A percentile compares a stretch with the other conserved stretches of the same genome.
phyloP scores from a whole-genome alignment of 2,888 invertebrate genomes.

The Lamproptera curius region DNA sequence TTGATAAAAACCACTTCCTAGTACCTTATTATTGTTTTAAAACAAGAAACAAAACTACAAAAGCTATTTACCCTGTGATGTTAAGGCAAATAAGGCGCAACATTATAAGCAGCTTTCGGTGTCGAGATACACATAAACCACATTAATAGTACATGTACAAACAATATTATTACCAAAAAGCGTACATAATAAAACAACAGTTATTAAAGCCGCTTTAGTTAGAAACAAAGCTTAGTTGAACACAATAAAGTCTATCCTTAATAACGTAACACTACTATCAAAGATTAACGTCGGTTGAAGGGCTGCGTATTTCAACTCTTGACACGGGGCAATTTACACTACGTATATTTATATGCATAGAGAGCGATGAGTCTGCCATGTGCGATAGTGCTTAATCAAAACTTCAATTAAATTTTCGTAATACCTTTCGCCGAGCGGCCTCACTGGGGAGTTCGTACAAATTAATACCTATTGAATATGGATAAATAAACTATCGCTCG shows the following conservation, averaged over 20 bases:
- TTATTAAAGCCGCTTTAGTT: too few relatives aligned
- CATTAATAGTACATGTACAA: too few relatives aligned
- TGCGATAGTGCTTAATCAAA: slow-evolving; percentile 68
- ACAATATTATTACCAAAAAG: too few relatives aligned
- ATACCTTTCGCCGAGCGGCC: slow-evolving; percentile 57
- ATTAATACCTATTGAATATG: slow-evolving; percentile 51
- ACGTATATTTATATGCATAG: slow-evolving; percentile 14
- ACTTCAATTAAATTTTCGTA: slow-evolving; percentile 72
- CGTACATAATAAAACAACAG: too few relatives aligned
- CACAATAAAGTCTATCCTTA: background rate
- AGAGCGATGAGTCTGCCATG: slow-evolving; percentile 39
- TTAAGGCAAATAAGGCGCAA: too few relatives aligned
- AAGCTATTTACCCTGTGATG: too few relatives aligned
- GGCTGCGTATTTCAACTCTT: background rate
- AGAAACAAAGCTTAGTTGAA: too few relatives aligned
- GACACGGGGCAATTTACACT: slow-evolving; percentile 8
- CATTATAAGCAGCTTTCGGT: too few relatives aligned
- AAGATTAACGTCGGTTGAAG: background rate
- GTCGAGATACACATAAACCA: too few relatives aligned
- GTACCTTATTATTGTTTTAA: too few relatives aligned
- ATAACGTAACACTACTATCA: background rate
- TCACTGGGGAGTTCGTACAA: slow-evolving; percentile 48
- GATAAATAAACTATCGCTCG: slow-evolving; percentile 43
- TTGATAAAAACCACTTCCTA: too few relatives aligned
- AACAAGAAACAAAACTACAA: too few relatives aligned